Evolutionary conservation across 2,113 vertebrate species (phyloP).

Genomic region (Zeus faber): DNA sequence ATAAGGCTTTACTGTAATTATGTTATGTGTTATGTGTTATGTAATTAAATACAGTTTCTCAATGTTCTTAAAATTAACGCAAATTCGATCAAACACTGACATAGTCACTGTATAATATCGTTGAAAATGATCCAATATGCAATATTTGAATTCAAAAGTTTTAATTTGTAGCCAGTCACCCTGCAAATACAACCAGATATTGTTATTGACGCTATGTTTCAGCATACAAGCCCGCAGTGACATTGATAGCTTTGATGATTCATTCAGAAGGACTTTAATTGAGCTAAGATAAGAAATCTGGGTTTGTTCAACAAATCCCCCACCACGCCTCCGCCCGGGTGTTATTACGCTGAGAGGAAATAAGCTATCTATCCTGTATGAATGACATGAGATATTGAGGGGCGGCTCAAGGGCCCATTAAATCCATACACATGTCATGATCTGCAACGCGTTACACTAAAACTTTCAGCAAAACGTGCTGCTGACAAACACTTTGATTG

Average conservation of each 20-base stretch:
- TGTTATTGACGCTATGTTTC: constrained; percentile 49
- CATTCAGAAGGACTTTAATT: constrained; percentile 59
- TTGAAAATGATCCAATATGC: too few relatives aligned
- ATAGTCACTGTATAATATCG: too few relatives aligned
- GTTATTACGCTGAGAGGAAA: constrained; percentile 54
- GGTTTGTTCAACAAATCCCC: constrained; percentile 63
- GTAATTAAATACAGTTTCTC: too few relatives aligned
- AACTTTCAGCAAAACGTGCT: constrained; percentile 60
- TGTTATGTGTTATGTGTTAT: too few relatives aligned
- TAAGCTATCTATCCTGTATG: constrained; percentile 56
- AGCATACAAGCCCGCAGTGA: constrained; percentile 56
- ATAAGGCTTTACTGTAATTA: too few relatives aligned
- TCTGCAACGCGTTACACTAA: constrained; percentile 60
- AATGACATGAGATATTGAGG: constrained; percentile 51
- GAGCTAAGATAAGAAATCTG: constrained; percentile 63
- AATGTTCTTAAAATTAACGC: too few relatives aligned
- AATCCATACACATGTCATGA: constrained; percentile 68
- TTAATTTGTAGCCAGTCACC: constrained; percentile 19
- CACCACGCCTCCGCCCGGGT: constrained; percentile 6
- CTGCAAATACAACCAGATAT: constrained; percentile 45
- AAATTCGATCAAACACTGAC: too few relatives aligned
- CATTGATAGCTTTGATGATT: constrained; percentile 65
- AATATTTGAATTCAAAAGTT: constrained; percentile 31
- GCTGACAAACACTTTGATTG: constrained; percentile 64
- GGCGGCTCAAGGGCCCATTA: constrained; percentile 59